phyloP scores from a whole-genome alignment of 2,113 vertebrate species.

The Odontophorus gujanensis region DNA sequence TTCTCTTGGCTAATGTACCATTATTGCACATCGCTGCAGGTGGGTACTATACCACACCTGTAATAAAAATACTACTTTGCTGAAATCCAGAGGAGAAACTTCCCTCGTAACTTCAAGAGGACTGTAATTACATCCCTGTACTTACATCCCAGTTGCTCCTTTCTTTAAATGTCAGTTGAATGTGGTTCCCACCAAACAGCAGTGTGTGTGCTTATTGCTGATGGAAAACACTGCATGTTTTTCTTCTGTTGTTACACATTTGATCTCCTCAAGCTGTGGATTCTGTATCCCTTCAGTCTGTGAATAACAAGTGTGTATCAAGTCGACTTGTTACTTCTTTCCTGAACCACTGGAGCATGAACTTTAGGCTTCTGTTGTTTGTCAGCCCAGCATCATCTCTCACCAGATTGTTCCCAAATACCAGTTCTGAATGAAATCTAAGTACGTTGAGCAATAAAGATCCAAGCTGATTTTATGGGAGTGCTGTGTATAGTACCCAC shows the following conservation, averaged over 20 bases:
- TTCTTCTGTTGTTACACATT: background rate
- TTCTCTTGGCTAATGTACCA: background rate
- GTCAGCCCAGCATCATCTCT: background rate
- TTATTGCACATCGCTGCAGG: background rate
- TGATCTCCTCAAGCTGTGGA: background rate
- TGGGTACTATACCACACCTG: background rate
- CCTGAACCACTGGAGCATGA: background rate
- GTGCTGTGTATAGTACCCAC: background rate
- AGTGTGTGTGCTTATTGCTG: rapidly evolving
- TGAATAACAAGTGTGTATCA: background rate
- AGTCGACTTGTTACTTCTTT: background rate
- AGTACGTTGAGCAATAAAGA: background rate
- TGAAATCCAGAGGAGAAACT: background rate
- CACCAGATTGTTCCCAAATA: background rate
- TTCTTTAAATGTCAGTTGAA: background rate
- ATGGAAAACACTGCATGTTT: background rate
- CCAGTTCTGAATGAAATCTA: background rate
- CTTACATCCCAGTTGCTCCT: background rate
- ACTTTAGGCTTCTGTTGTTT: background rate
- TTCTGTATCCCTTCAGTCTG: background rate
- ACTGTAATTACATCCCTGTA: background rate
- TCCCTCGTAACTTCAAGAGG: background rate
- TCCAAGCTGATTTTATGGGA: background rate
- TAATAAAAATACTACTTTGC: background rate
- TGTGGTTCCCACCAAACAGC: background rate